phyloP scores from a whole-genome alignment of 2,888 invertebrate genomes.

The Pollenia griseotomentosa region DNA sequence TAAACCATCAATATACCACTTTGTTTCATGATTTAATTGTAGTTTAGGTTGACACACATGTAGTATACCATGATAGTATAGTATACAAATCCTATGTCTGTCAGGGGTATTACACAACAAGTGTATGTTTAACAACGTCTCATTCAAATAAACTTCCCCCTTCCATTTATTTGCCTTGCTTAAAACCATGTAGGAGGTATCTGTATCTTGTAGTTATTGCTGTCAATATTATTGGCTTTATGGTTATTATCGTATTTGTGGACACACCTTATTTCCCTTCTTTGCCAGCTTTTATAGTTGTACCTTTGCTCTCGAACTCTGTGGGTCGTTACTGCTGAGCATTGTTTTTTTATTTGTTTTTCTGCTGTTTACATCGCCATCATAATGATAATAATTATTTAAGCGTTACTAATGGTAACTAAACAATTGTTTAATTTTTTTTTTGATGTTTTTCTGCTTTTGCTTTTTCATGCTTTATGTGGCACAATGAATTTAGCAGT shows the following conservation, averaged over 20 bases:
- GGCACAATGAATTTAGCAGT: constrained; percentile 19
- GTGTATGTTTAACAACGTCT: background rate
- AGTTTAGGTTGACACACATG: no score
- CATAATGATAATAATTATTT: constrained; percentile 27
- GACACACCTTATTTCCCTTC: constrained; percentile 41
- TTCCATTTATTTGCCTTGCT: constrained; percentile 11
- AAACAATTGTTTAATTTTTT: constrained; percentile 33
- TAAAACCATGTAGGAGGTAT: constrained; percentile 39
- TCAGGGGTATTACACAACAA: no score
- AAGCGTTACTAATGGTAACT: constrained; percentile 58
- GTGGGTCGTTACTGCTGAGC: background rate
- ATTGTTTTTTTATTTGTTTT: background rate
- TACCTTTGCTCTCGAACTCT: background rate
- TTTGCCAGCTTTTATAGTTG: background rate
- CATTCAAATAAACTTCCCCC: background rate
- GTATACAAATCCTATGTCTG: no score
- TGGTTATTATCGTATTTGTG: constrained; percentile 14
- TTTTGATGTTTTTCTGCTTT: constrained; percentile 5
- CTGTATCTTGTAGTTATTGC: constrained; percentile 23
- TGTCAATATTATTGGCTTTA: constrained; percentile 6
- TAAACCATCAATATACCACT: no score
- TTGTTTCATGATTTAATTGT: no score
- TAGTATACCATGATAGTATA: no score
- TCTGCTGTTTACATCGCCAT: background rate
- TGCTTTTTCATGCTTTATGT: constrained; percentile 19